Evolutionary conservation across 2,888 invertebrate genomes (phyloP).

Genomic region (Apocheima hispidaria): DNA sequence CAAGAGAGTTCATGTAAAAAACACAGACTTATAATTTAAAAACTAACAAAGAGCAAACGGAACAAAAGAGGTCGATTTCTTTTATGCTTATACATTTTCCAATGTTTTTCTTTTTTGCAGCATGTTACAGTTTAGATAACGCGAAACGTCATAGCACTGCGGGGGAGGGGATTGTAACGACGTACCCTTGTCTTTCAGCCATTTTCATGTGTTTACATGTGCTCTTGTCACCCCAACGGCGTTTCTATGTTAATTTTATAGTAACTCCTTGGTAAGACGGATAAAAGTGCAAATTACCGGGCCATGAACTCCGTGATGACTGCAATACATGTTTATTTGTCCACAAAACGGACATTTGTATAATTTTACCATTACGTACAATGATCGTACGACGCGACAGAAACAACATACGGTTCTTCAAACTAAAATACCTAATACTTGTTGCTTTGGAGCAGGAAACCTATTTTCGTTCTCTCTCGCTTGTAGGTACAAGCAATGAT

Average conservation of each 20-base stretch:
- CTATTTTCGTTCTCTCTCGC: too few species aligned
- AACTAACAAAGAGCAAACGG: not conserved
- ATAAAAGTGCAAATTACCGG: constrained; percentile 73
- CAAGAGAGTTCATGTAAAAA: too few species aligned
- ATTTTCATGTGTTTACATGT: constrained; percentile 52
- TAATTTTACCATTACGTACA: constrained; percentile 68
- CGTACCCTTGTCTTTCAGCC: constrained; percentile 45
- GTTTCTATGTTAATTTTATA: constrained; percentile 80
- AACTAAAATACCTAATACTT: constrained; percentile 46
- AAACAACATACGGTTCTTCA: constrained; percentile 31
- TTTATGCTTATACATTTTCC: constrained; percentile 13
- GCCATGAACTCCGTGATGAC: constrained; percentile 55
- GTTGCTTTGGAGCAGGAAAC: too few species aligned
- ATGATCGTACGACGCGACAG: constrained; percentile 46
- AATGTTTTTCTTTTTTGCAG: constrained; percentile 22
- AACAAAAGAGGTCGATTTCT: constrained; percentile 7
- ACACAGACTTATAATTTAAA: not conserved
- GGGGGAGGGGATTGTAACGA: constrained; percentile 36
- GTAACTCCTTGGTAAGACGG: constrained; percentile 69
- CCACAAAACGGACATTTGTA: constrained; percentile 69
- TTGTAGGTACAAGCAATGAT: too few species aligned
- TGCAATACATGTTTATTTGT: constrained; percentile 59
- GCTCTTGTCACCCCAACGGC: constrained; percentile 56
- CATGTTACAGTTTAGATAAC: constrained; percentile 34
- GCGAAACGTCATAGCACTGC: constrained; percentile 34